Evolutionary conservation across 2,888 invertebrate species (phyloP).

Genomic region (Rhingia rostrata): DNA sequence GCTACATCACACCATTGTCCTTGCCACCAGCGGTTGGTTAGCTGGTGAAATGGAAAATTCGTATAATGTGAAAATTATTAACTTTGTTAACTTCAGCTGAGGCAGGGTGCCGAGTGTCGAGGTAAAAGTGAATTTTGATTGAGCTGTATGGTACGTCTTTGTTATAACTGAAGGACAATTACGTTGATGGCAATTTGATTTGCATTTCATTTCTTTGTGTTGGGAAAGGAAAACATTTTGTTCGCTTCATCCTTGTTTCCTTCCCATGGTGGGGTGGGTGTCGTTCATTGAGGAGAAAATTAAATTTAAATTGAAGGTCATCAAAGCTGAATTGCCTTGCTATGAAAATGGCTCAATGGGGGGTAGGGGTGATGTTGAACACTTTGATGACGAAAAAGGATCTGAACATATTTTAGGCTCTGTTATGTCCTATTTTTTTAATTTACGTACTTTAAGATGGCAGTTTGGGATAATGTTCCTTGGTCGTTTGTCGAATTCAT

Average conservation of each 20-base stretch:
- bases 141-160: slow-evolving; percentile 52
- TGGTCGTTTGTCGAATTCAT: slow-evolving; percentile 19
- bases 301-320: slow-evolving; percentile 62
- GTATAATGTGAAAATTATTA: slow-evolving; percentile 69
- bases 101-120: neutral
- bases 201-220: slow-evolving; percentile 52
- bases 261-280: neutral
- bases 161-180: slow-evolving; percentile 50
- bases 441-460: slow-evolving; percentile 14
- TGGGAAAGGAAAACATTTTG: neutral
- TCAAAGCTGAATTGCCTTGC: slow-evolving; percentile 56
- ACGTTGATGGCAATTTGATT: slow-evolving; percentile 64
- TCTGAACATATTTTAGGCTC: slow-evolving; percentile 33
- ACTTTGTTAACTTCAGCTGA: slow-evolving; percentile 53
- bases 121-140: slow-evolving; percentile 65
- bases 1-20: neutral
- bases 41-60: slow-evolving; percentile 50
- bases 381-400: slow-evolving; percentile 24
- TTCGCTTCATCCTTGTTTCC: slow-evolving; percentile 9
- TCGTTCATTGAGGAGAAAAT: slow-evolving; percentile 46
- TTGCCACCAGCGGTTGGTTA: neutral
- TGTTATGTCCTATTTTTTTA: neutral
- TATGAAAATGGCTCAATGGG: neutral
- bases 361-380: slow-evolving; percentile 3
- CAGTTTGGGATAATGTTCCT: slow-evolving; percentile 13